A percentile compares a stretch with the other conserved stretches of the same genome.
Evolutionary conservation across 2,113 vertebrate species (phyloP).

Genomic region (Nibea coibor): DNA sequence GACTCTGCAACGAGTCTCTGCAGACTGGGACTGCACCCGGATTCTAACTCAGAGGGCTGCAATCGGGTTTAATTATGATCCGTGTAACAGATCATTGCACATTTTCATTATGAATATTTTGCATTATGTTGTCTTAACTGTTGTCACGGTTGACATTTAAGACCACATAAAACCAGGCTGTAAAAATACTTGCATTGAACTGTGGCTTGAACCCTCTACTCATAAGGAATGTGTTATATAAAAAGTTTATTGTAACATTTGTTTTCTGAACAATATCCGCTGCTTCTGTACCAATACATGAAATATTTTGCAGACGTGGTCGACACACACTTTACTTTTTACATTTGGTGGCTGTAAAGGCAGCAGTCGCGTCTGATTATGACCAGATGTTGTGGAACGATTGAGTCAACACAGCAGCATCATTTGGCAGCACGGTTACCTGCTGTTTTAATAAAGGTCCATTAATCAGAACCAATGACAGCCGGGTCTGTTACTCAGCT

Average conservation of each 20-base stretch:
- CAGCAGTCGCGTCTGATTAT: conserved; percentile 1
- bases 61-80: not conserved
- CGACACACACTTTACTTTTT: conserved; percentile 7
- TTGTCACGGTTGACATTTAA: not conserved
- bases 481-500: not conserved
- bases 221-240: not conserved
- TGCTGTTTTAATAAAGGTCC: not conserved
- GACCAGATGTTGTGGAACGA: conserved; percentile 59
- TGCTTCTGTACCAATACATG: not conserved
- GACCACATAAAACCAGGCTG: not conserved
- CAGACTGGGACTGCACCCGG: conserved; percentile 16
- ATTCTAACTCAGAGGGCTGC: not conserved
- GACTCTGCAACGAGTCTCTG: not conserved
- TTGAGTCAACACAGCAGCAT: conserved; percentile 45
- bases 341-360: conserved; percentile 16
- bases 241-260: not conserved
- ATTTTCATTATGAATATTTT: conserved; percentile 1
- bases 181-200: not conserved
- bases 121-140: not conserved
- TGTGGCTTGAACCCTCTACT: not conserved
- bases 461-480: conserved; percentile 5
- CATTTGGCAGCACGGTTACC: conserved; percentile 13
- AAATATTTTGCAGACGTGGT: not conserved
- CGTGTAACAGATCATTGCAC: not conserved
- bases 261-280: not conserved